Evolutionary conservation across 1,140 invertebrate genomes (phyloP), one percentile per base, ranked within the genome.

Genomic region (Lycorma delicatula): DNA sequence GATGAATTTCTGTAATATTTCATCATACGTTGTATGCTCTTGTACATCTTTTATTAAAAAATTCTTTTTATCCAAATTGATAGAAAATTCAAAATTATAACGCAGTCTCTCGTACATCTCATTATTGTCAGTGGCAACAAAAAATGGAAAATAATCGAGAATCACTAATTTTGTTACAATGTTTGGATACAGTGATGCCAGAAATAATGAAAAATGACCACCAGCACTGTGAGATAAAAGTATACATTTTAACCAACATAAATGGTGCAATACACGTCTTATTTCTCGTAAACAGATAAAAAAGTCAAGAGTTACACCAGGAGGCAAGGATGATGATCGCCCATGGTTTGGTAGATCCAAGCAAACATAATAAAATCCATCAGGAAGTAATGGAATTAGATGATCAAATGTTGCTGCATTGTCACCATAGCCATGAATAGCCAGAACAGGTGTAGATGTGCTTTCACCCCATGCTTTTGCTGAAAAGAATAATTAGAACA

Each of bases 281-380:
- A 85, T 68, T 5, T 75, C 62, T 7, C 79, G 56, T 0, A 79
- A 65, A 63, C 72, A 77, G 62, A 75, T 71, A 6, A 75, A 63
- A 41, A 64, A 72, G 22, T 77, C 66, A 25, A 81, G 68, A 3
- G 69, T 63, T 46, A 74, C 44, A 34, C 80, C 79, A 12, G 64
- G 52, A 52, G 81, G 79, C 54, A 80, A 78, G 34, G 75, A 75
- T 52, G 80, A 80, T 3, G 85, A 87, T 11, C 71, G 71, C 2
- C 87, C 87, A 71, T 87, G 84, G 1, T 83, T 81, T 5, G 84
- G 84, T 58, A 86, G 71, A 68, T 87, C 85, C 26, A 86, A 70
- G 63, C 77, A 76, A 5, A 86, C 76, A 58, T 81, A 82, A 60
- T 80, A 82, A 63, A 76, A 79, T 2, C 71, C 64, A 41, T 68